These are phyloP conservation scores for Pimpla rufipes DNA, from an alignment of 2,888 invertebrate genomes.

Conservation along the genomic window DNA sequence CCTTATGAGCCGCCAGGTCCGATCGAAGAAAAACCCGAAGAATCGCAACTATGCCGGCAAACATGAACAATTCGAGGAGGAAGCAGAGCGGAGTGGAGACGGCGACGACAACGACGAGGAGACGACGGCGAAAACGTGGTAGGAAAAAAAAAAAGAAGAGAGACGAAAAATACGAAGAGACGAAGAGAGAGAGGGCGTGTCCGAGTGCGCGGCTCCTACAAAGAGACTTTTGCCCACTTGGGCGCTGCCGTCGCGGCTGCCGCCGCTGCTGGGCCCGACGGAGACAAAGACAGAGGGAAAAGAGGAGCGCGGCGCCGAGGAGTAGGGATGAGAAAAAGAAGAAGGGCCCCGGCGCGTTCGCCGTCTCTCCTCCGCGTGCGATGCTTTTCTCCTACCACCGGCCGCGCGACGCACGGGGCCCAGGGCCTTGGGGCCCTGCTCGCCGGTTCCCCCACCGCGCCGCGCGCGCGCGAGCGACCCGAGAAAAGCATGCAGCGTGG, in stretches of 20 bases:
- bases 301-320: constrained; percentile 51
- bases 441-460: constrained; percentile 59
- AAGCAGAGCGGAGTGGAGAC: constrained; percentile 40
- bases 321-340: constrained; percentile 58
- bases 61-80: constrained; percentile 29
- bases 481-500: constrained; percentile 83
- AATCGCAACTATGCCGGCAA: constrained; percentile 36
- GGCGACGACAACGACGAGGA: constrained; percentile 15
- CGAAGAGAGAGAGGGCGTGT: constrained; percentile 78
- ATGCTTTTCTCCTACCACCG: constrained; percentile 77
- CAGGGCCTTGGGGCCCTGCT: constrained; percentile 66
- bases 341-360: constrained; percentile 48
- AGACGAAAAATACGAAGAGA: constrained; percentile 41
- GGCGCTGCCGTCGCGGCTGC: constrained; percentile 40
- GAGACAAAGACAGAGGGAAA: constrained; percentile 58
- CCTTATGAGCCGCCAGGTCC: constrained; percentile 15
- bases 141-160: constrained; percentile 16
- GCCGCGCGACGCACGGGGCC: constrained; percentile 62
- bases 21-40: constrained; percentile 52
- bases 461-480: constrained; percentile 72
- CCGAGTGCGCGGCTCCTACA: constrained; percentile 82
- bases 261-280: constrained; percentile 55
- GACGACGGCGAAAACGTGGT: constrained; percentile 27
- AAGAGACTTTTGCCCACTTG: constrained; percentile 80
- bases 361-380: constrained; percentile 32